phyloP scores from a whole-genome alignment of 1,140 invertebrate genomes.

The Drosophila lowei region DNA sequence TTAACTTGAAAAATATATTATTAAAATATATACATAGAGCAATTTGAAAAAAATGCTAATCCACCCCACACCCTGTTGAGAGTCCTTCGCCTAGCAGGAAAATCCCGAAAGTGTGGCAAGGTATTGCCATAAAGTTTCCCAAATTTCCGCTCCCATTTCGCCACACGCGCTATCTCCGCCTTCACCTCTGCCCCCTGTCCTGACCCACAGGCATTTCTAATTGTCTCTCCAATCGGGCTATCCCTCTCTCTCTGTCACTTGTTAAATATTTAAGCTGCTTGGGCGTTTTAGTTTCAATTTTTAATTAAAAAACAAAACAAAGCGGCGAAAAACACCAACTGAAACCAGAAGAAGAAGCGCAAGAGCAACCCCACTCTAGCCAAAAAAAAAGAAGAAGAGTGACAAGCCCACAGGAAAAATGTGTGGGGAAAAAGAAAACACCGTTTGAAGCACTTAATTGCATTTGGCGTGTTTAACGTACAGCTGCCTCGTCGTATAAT shows the following conservation, averaged over 20 bases:
- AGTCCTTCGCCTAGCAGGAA: not conserved
- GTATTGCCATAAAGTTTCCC: constrained; percentile 14
- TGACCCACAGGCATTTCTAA: constrained; percentile 24
- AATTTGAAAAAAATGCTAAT: not conserved
- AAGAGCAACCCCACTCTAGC: not conserved
- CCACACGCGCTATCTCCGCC: constrained; percentile 10
- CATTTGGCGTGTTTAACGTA: constrained; percentile 60
- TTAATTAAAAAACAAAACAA: constrained; percentile 51
- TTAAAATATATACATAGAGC: not conserved
- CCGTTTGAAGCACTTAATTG: constrained; percentile 60
- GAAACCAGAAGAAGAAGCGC: constrained; percentile 4
- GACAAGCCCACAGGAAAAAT: not conserved
- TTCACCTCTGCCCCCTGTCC: not conserved
- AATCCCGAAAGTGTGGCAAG: constrained; percentile 18
- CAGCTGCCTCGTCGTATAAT: constrained; percentile 63
- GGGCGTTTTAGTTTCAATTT: constrained; percentile 60
- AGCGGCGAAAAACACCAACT: constrained; percentile 6
- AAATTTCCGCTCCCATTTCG: constrained; percentile 15
- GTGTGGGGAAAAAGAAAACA: constrained; percentile 35
- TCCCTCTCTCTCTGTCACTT: constrained; percentile 10
- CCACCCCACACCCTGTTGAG: not conserved
- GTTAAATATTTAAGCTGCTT: constrained; percentile 54
- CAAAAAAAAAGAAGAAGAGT: not conserved
- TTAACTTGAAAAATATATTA: no score
- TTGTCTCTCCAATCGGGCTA: constrained; percentile 10